A percentile compares a stretch with the other conserved stretches of the same genome.
Evolutionary conservation across 2,888 invertebrate genomes (phyloP).

Genomic region (Seira sanloemensis): DNA sequence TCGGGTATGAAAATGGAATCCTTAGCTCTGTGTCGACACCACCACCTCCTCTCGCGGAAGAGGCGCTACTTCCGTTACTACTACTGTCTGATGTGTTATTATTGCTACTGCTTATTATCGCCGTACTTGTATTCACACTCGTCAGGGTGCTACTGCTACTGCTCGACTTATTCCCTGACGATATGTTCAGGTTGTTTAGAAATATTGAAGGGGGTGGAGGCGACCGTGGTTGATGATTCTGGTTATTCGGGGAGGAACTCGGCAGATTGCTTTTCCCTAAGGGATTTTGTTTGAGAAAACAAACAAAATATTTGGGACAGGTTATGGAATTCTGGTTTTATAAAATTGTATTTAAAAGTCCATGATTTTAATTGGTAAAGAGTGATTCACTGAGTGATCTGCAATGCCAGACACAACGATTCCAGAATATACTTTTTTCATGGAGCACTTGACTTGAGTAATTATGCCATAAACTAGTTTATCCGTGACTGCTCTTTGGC

Average conservation of each 20-base stretch:
- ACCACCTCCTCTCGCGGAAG: not conserved
- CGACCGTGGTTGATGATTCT: not conserved
- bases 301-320: too few relatives aligned
- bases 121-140: not conserved
- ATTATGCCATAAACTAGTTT: too few relatives aligned
- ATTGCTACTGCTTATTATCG: conserved; percentile 2
- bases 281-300: conserved; percentile 1
- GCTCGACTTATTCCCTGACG: not conserved
- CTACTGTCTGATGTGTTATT: conserved; percentile 24
- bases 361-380: too few relatives aligned
- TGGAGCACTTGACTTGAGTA: too few relatives aligned
- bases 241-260: conserved; percentile 3
- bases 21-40: not conserved
- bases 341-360: too few relatives aligned
- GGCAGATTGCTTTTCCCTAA: conserved; percentile 31
- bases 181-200: conserved; percentile 34
- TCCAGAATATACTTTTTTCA: too few relatives aligned
- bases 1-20: not conserved
- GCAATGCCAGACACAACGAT: too few relatives aligned
- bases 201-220: conserved; percentile 16
- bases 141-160: not conserved
- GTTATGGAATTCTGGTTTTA: too few relatives aligned
- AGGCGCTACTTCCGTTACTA: not conserved
- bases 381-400: too few relatives aligned
- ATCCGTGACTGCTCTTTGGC: too few relatives aligned